Conservation (phyloP, 2,888 invertebrate genomes). For the Autographa gamma region DNA sequence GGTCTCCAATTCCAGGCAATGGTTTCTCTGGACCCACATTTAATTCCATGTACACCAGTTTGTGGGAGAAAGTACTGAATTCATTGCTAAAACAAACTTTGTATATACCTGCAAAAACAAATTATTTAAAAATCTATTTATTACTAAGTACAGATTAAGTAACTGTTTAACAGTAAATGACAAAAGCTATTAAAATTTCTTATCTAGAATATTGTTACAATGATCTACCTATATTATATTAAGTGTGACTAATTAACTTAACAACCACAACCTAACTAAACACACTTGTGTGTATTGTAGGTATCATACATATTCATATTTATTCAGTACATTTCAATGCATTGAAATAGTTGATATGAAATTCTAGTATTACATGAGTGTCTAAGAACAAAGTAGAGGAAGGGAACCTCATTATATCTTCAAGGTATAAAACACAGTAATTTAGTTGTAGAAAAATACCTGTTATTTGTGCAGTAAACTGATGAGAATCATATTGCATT, state of each 20-base stretch:
- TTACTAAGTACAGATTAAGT: background rate
- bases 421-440: background rate
- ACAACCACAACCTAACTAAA: constrained; percentile 5
- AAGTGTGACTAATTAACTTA: background rate
- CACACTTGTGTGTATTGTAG: background rate
- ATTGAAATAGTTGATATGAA: background rate
- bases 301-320: constrained; percentile 4
- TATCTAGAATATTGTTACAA: background rate
- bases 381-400: background rate
- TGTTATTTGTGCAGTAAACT: constrained; percentile 92
- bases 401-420: background rate
- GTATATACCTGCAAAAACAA: constrained; percentile 90
- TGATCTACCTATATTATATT: background rate
- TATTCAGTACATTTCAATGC: background rate
- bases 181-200: background rate
- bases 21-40: constrained; percentile 97
- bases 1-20: constrained; percentile 95
- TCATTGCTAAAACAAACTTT: constrained; percentile 99
- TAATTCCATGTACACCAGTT: constrained; percentile 99
- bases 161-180: background rate
- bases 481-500: constrained; percentile 98
- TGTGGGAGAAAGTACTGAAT: constrained; percentile 99
- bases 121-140: background rate
- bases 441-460: constrained; percentile 64
- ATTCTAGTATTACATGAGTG: background rate